phyloP scores from a whole-genome alignment of 2,797 vertebrate genomes.

The Sphenopsis melanotis region DNA sequence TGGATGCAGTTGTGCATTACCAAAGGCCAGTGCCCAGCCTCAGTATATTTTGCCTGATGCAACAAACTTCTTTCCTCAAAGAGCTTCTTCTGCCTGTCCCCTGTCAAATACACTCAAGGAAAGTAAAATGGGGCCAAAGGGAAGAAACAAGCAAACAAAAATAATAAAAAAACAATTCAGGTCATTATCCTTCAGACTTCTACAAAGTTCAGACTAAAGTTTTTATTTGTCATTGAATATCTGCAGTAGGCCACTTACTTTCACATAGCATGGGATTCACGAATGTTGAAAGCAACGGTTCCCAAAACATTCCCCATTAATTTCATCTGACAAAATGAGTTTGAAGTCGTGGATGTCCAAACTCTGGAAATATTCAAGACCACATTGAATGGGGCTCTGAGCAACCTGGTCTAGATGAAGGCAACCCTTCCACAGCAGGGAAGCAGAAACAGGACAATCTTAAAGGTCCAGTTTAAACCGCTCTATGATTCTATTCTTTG shows the following conservation, averaged over 20 bases:
- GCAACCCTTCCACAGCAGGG: fast-evolving
- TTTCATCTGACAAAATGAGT: background rate
- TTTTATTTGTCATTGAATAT: background rate
- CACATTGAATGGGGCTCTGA: background rate
- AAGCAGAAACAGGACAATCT: background rate
- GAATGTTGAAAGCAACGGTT: background rate
- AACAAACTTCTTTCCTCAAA: background rate
- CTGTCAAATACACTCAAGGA: background rate
- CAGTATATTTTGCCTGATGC: background rate
- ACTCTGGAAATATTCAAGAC: background rate
- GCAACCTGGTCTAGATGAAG: background rate
- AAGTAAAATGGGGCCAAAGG: background rate
- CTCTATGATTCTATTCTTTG: background rate
- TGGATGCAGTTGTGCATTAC: background rate
- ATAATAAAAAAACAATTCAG: background rate
- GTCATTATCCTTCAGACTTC: background rate
- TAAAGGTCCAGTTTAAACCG: background rate
- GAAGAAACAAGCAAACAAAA: background rate
- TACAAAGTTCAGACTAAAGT: background rate
- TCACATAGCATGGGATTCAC: background rate
- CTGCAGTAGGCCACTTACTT: background rate
- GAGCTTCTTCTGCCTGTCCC: background rate
- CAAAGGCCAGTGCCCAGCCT: background rate
- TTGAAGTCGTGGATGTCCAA: background rate
- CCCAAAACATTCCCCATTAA: background rate